Evolutionary conservation across 2,797 vertebrate species (phyloP).

Genomic region (Myotis findleyi): DNA sequence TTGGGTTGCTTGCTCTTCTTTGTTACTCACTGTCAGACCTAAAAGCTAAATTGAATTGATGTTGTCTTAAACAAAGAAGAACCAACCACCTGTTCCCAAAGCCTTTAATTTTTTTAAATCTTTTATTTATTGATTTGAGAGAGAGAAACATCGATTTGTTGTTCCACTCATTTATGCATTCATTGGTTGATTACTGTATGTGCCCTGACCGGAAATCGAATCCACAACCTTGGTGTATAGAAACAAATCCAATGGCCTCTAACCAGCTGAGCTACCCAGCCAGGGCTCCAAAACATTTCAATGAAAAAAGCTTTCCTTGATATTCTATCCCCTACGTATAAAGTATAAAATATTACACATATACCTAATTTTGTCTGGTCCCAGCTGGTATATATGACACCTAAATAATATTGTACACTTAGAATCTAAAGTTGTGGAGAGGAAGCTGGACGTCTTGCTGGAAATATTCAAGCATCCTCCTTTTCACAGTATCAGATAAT

Average conservation of each 20-base stretch:
- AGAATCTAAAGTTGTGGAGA: constrained; percentile 19
- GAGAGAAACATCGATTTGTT: neutral
- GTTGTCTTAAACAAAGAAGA: constrained; percentile 35
- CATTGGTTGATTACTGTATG: neutral
- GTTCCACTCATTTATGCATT: neutral
- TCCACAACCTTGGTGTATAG: neutral
- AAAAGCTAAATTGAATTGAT: constrained; percentile 39
- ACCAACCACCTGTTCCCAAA: neutral
- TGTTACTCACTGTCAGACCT: neutral
- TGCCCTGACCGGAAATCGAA: neutral
- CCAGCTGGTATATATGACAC: neutral
- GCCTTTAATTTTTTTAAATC: neutral
- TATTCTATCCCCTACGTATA: neutral
- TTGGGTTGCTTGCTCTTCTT: neutral
- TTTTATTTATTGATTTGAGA: neutral
- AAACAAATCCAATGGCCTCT: neutral
- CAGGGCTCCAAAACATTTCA: constrained; percentile 11
- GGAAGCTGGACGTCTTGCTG: neutral
- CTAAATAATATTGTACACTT: constrained; percentile 5
- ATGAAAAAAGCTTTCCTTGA: constrained; percentile 16
- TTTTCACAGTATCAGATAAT: neutral
- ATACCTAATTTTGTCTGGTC: constrained; percentile 13
- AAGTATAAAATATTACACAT: constrained; percentile 13
- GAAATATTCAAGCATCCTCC: constrained; percentile 46
- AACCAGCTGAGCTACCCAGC: neutral